A percentile compares a stretch with the other conserved stretches of the same genome.
Conservation (phyloP, 2,113 vertebrate genomes). For the Strix aluco region DNA sequence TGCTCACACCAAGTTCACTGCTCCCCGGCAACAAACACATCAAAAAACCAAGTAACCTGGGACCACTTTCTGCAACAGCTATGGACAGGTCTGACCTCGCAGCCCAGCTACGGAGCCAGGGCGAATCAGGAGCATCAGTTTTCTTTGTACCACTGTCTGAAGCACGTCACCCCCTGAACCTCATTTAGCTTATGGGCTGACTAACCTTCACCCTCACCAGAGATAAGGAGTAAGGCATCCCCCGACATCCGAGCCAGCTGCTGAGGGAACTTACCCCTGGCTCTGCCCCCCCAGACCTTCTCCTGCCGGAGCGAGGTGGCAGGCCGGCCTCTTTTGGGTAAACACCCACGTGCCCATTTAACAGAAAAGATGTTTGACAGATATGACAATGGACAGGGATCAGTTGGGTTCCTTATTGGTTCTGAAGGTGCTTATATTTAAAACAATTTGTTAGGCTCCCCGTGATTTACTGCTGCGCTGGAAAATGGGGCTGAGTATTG, state of each 20-base stretch:
- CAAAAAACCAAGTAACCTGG: fast-evolving
- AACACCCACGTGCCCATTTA: not conserved
- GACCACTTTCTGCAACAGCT: not conserved
- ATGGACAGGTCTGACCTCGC: not conserved
- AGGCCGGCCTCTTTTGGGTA: not conserved
- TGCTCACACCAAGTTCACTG: fast-evolving
- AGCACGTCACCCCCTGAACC: not conserved
- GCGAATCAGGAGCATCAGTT: not conserved
- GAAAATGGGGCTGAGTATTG: slow-evolving; percentile 82
- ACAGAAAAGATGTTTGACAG: slow-evolving; percentile 35
- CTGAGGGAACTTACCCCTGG: fast-evolving
- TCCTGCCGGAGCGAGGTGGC: fast-evolving
- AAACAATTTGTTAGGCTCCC: slow-evolving; percentile 82
- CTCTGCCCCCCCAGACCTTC: no score
- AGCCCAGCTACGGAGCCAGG: not conserved
- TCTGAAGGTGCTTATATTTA: slow-evolving; percentile 82
- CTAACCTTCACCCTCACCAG: not conserved
- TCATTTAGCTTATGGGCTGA: fast-evolving
- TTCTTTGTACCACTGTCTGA: fast-evolving
- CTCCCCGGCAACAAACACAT: not conserved
- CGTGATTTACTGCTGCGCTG: slow-evolving; percentile 76
- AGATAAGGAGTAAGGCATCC: not conserved
- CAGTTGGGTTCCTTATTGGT: slow-evolving; percentile 68
- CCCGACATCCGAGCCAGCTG: fast-evolving
- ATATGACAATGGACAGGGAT: slow-evolving; percentile 58